These are phyloP conservation scores for Paratrypauchen microcephalus DNA, from an alignment of 2,797 vertebrate genomes.

Conservation along the genomic window DNA sequence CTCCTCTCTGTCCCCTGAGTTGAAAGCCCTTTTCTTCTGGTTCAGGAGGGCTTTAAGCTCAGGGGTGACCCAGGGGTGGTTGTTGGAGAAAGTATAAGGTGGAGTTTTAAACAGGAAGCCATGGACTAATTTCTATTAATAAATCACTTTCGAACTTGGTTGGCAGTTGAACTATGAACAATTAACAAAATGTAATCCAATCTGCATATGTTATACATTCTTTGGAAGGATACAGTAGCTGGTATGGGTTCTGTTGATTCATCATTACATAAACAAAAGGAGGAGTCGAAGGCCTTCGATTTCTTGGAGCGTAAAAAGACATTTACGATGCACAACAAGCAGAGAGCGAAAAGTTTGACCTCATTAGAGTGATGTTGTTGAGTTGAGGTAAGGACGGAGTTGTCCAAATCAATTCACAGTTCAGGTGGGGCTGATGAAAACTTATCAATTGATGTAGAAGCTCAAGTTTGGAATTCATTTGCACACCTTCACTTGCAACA, in stretches of 20 bases:
- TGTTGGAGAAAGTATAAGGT: no score
- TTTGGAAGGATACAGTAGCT: background rate
- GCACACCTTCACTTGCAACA: background rate
- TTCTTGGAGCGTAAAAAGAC: constrained; percentile 2
- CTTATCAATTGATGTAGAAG: background rate
- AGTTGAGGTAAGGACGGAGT: background rate
- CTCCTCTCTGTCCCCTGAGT: no score
- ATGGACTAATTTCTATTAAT: no score
- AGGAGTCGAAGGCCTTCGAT: constrained; percentile 1
- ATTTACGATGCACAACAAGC: constrained; percentile 10
- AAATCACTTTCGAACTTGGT: no score
- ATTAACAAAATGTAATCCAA: no score
- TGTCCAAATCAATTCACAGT: background rate
- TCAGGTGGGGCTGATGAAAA: background rate
- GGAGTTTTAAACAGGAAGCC: no score
- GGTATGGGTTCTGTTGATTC: background rate
- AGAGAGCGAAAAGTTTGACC: constrained; percentile 6
- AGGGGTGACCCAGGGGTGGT: no score
- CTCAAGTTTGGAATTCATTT: constrained; percentile 1
- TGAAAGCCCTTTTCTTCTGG: no score
- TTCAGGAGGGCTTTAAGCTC: no score
- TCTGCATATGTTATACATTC: no score
- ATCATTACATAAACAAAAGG: background rate
- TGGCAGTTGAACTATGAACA: no score
- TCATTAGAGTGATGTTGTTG: constrained; percentile 11